Base-by-base conservation (phyloP, 2,113 vertebrate species). In the Amphilophus citrinellus region DNA sequence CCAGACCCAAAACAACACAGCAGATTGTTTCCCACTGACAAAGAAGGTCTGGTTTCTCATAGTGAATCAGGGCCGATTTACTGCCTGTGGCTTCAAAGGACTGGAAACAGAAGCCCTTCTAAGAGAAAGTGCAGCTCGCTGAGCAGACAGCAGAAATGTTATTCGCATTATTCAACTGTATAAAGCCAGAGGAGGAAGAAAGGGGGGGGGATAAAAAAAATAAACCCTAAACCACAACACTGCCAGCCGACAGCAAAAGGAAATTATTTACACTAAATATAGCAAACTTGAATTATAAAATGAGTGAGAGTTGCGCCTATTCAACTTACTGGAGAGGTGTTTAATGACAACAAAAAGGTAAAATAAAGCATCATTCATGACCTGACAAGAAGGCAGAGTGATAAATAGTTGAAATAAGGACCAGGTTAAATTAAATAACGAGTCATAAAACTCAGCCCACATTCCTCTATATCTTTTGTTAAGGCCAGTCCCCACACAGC, bases 11-110 rank as follows among this genome's bases (percentile, higher is more conserved):
- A 93, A 94, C 92, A 94, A 92, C 87, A 83, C 82, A 84, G 90
- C 87, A 90, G 88, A 95, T 93, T 95, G 94, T 96, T 93, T 95
- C 88, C 87, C 85, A 86, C 90, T 90, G 92, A 96, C 94, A 95
- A 95, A 96, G 90, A 84, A 82, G 92, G 93, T 93, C 92, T 94
- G 86, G 85, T 92, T 94, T 95, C 93, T 94, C 92, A 86, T 92
- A 78, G 90, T 90, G 93, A 91, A 92, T 87, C 85, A 32, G 78
- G 85, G 66, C 79, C 82, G 81, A 92, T 93, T 94, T 92, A 93
- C 88, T 93, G 94, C 88, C 93, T 84, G 91, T 91, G 92, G 90
- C 93, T 93, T 93, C 87, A 93, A 94, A 91, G 93, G 93, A 87
- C 77, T 84, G 81, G 87, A 94, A 94, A 95, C 91, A 91, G 90